These are phyloP conservation scores for Lasius platythorax DNA, from an alignment of 2,888 invertebrate species.

Conservation along the genomic window DNA sequence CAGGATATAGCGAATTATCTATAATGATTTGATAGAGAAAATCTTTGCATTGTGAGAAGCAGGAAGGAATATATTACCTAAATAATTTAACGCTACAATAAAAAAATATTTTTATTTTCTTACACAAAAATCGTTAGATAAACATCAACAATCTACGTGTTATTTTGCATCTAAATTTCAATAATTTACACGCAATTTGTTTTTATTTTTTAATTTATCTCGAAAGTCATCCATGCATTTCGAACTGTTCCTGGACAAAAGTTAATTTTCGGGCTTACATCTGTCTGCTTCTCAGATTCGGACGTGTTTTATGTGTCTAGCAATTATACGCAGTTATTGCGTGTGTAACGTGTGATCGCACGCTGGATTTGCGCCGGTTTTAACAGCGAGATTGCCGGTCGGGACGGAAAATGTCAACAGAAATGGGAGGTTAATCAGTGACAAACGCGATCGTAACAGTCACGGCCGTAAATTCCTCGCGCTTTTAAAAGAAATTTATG, in stretches of 20 bases:
- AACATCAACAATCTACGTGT: background rate
- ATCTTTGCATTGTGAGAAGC: background rate
- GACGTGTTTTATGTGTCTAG: background rate
- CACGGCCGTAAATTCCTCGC: background rate
- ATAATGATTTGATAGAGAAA: constrained; percentile 5
- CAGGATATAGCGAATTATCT: constrained; percentile 9
- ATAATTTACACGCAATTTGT: background rate
- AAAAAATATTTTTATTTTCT: background rate
- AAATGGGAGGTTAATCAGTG: constrained; percentile 11
- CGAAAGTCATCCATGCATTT: background rate
- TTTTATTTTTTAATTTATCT: background rate
- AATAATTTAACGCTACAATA: background rate
- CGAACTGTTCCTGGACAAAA: background rate
- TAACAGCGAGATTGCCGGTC: background rate
- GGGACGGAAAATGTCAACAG: constrained; percentile 13
- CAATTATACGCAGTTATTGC: constrained; percentile 1
- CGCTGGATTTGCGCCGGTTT: background rate
- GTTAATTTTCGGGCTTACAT: background rate
- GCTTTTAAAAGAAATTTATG: constrained; percentile 21
- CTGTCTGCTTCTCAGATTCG: background rate
- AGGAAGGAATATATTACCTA: background rate
- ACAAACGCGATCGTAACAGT: constrained; percentile 6
- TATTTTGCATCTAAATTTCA: background rate
- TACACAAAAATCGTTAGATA: background rate
- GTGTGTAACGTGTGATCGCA: background rate